phyloP scores from a whole-genome alignment of 2,113 vertebrate genomes.

The Petaurus breviceps region DNA sequence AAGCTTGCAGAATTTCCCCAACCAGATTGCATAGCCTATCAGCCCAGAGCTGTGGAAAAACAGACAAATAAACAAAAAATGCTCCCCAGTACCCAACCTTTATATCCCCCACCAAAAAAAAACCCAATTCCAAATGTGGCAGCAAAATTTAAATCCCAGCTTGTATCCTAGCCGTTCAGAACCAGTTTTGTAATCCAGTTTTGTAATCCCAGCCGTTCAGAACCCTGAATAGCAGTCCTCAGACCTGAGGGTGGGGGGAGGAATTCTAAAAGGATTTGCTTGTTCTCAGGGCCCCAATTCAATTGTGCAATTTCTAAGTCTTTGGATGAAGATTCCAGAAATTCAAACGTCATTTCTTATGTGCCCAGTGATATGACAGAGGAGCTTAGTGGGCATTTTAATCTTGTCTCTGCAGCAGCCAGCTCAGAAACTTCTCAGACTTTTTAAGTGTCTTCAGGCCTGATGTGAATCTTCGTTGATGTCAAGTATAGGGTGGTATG shows the following conservation, averaged over 20 bases:
- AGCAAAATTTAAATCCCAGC: constrained; percentile 60
- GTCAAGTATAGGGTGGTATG: constrained; percentile 38
- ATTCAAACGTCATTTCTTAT: neutral
- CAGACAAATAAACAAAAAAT: neutral
- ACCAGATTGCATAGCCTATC: constrained; percentile 69
- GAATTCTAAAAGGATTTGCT: constrained; percentile 45
- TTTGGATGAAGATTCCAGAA: constrained; percentile 46
- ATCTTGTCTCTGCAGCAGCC: constrained; percentile 22
- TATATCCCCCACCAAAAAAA: neutral
- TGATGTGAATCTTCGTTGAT: constrained; percentile 56
- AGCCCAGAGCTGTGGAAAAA: constrained; percentile 54
- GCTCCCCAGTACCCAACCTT: neutral
- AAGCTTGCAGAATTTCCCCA: constrained; percentile 69
- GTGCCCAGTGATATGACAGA: constrained; percentile 19
- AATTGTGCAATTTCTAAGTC: constrained; percentile 52
- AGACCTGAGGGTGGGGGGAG: constrained; percentile 58
- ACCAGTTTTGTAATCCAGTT: too few species aligned
- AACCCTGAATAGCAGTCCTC: constrained; percentile 49
- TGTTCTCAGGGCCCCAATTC: constrained; percentile 51
- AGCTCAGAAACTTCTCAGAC: constrained; percentile 30
- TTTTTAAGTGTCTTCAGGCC: constrained; percentile 2
- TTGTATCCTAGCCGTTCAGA: constrained; percentile 58
- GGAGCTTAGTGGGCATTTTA: neutral
- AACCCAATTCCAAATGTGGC: constrained; percentile 45
- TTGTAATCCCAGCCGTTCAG: neutral